Conservation (phyloP, 2,888 invertebrate genomes). For the Limnephilus lunatus region DNA sequence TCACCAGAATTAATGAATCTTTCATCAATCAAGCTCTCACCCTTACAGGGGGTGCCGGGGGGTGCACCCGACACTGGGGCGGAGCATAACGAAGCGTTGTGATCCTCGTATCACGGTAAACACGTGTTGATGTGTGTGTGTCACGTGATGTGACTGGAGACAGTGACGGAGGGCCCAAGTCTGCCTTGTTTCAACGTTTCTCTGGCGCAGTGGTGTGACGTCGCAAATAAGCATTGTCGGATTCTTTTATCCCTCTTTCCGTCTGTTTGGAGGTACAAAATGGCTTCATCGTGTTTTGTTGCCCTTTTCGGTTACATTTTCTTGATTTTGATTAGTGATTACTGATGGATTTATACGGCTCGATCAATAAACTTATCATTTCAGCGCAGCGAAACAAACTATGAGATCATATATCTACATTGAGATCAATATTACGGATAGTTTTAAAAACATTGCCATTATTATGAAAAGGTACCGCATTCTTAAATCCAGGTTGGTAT, state of each 20-base stretch:
- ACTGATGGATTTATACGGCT: background rate
- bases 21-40: constrained; percentile 55
- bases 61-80: background rate
- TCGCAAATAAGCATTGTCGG: background rate
- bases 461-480: background rate
- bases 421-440: background rate
- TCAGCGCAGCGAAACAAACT: background rate
- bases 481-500: background rate
- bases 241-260: background rate
- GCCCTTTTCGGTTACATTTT: background rate
- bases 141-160: constrained; percentile 20
- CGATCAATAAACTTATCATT: background rate
- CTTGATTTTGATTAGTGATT: background rate
- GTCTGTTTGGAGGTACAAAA: background rate
- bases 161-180: background rate
- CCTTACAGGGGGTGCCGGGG: background rate
- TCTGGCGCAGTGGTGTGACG: background rate
- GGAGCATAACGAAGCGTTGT: background rate
- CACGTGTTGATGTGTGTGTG: constrained; percentile 40
- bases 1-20: constrained; percentile 57
- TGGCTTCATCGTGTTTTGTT: background rate
- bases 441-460: background rate
- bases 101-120: constrained; percentile 35
- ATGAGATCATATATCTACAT: background rate
- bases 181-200: constrained; percentile 6